Percentiles rank a stretch among this genome's conserved stretches.
These are phyloP conservation scores for Malachius bipustulatus DNA, from an alignment of 2,888 invertebrate species.

Conservation along the genomic window DNA sequence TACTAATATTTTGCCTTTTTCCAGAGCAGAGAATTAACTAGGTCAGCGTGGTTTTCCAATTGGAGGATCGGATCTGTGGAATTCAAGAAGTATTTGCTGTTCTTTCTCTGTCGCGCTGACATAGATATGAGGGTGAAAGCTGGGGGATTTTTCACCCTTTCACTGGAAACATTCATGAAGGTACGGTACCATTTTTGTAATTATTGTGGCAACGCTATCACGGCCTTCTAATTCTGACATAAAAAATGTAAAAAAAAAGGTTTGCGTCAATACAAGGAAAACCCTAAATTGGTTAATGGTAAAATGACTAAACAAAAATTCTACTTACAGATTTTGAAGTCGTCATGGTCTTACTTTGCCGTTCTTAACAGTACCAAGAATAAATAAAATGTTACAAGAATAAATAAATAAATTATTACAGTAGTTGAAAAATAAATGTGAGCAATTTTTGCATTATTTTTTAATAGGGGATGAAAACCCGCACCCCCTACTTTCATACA, in stretches of 20 bases:
- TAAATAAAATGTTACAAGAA: no score
- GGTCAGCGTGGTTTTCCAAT: conserved; percentile 37
- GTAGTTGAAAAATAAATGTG: no score
- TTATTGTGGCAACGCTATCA: no score
- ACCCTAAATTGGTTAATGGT: no score
- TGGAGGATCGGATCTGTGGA: conserved; percentile 30
- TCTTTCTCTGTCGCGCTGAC: conserved; percentile 39
- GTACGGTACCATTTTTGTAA: no score
- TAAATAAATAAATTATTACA: no score
- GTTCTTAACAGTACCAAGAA: conserved; percentile 26
- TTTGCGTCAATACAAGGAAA: no score
- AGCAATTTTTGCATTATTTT: no score
- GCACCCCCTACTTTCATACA: no score
- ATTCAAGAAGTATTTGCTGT: conserved; percentile 36
- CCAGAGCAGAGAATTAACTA: conserved; percentile 37
- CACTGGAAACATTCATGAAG: conserved; percentile 41
- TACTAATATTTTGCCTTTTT: conserved; percentile 12
- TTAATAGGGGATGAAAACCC: no score
- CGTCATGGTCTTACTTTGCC: conserved; percentile 46
- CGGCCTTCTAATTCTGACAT: no score
- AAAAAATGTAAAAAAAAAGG: neutral
- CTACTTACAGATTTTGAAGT: conserved; percentile 43
- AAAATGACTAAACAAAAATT: neutral
- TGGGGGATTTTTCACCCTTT: conserved; percentile 40
- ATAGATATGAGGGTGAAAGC: conserved; percentile 40